phyloP scores from a whole-genome alignment of 2,797 vertebrate genomes.

The Protonibea diacanthus region DNA sequence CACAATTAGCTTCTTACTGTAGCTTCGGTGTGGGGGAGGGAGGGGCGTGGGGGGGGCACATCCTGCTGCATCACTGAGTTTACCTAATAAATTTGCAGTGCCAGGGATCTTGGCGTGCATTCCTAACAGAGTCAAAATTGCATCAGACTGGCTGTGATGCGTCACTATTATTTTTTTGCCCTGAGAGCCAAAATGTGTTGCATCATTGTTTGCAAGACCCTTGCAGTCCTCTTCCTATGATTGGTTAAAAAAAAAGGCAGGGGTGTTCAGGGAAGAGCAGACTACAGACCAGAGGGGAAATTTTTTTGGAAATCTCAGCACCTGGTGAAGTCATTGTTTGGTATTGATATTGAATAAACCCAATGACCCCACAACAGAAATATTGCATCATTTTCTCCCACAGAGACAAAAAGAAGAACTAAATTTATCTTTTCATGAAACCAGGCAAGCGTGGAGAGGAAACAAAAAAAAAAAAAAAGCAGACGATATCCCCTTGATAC shows the following conservation, averaged over 20 bases:
- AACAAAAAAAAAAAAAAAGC: no score
- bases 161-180: neutral
- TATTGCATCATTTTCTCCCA: neutral
- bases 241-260: neutral
- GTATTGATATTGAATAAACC: neutral
- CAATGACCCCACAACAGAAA: neutral
- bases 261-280: neutral
- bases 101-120: neutral
- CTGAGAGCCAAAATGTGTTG: conserved; percentile 15
- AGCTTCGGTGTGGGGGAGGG: no score
- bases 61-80: neutral
- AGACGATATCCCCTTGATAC: no score
- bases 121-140: neutral
- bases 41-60: no score
- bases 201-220: conserved; percentile 1
- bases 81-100: neutral
- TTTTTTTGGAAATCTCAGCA: conserved; percentile 20
- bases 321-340: neutral
- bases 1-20: neutral
- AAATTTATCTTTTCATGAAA: neutral
- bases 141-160: conserved; percentile 18
- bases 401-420: neutral
- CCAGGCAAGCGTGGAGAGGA: no score
- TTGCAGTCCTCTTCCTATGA: neutral
- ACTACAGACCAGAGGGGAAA: neutral